These are phyloP conservation scores for Plemyria rubiginata DNA, from an alignment of 2,888 invertebrate genomes.

Conservation along the genomic window DNA sequence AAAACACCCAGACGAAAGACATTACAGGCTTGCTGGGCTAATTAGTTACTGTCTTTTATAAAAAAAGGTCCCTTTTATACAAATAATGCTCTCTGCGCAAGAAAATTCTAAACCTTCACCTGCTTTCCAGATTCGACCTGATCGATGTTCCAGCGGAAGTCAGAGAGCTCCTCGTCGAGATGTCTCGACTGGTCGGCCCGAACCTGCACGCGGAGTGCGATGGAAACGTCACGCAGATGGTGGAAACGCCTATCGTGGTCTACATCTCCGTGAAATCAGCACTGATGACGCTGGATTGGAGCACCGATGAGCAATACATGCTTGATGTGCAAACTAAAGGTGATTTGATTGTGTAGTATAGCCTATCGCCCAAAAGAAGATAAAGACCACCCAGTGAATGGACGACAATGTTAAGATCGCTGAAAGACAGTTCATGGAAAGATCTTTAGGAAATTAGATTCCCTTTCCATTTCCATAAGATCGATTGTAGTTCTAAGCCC, in stretches of 20 bases:
- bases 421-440: no score
- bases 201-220: constrained; percentile 86
- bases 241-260: constrained; percentile 84
- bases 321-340: constrained; percentile 85
- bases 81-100: background rate
- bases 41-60: no score
- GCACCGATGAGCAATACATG: constrained; percentile 88
- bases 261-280: constrained; percentile 80
- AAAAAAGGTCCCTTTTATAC: no score
- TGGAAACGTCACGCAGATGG: constrained; percentile 65
- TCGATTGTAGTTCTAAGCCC: no score
- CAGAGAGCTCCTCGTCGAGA: constrained; percentile 80
- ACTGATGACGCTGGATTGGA: constrained; percentile 85
- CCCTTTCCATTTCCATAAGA: background rate
- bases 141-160: constrained; percentile 74
- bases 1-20: no score
- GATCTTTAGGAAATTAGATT: no score
- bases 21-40: no score
- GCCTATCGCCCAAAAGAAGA: no score
- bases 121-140: constrained; percentile 76
- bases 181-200: constrained; percentile 81
- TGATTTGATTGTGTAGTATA: constrained; percentile 42
- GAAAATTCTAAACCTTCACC: background rate
- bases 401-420: no score
- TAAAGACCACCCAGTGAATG: no score